These are phyloP conservation scores for Rhinopithecus roxellana DNA, from an alignment of 2,113 vertebrate species.

Conservation along the genomic window DNA sequence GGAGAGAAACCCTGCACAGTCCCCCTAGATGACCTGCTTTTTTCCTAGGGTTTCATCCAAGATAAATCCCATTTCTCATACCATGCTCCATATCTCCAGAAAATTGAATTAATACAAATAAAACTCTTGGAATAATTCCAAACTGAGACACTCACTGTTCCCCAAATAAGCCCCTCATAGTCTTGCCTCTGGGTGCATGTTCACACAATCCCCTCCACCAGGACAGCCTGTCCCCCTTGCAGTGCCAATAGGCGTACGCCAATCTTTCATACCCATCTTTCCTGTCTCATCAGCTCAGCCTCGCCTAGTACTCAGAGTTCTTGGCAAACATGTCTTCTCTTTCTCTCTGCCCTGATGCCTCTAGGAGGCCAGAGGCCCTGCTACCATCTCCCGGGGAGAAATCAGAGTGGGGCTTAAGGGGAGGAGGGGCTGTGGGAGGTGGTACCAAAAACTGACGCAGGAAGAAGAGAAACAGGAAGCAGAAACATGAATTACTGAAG, in stretches of 20 bases:
- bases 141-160: background rate
- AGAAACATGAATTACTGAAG: background rate
- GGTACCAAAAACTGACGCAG: background rate
- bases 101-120: slow-evolving; percentile 71
- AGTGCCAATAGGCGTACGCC: background rate
- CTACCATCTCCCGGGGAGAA: background rate
- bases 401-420: background rate
- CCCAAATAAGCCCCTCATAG: background rate
- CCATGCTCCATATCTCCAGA: slow-evolving; percentile 68
- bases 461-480: background rate
- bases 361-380: background rate
- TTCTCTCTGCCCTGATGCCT: background rate
- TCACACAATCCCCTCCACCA: background rate
- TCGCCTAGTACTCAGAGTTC: background rate
- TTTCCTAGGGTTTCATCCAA: slow-evolving; percentile 50
- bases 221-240: background rate
- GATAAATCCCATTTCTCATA: slow-evolving; percentile 68
- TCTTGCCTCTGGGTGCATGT: background rate
- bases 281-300: background rate
- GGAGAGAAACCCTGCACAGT: background rate
- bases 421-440: too few species aligned
- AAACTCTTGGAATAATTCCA: slow-evolving; percentile 54
- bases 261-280: background rate
- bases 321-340: background rate
- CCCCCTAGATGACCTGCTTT: background rate